Evolutionary conservation across 53 echinoderm and acorn worm genomes (phyloP).

Genomic region (Paracentrotus lividus): DNA sequence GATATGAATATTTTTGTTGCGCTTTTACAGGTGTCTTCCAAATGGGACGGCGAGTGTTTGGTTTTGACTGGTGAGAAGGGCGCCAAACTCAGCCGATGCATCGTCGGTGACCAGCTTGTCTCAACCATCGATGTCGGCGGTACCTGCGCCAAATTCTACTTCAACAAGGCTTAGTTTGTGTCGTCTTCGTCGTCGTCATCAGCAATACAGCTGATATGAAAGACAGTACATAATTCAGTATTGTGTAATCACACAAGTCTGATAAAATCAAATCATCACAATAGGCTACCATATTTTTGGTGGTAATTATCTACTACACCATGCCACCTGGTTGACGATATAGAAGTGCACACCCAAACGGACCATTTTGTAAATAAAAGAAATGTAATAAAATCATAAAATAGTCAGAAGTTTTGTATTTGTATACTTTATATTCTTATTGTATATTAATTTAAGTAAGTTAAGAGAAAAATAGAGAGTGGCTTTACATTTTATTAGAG

Average conservation of each 20-base stretch:
- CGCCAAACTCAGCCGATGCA: slow-evolving; percentile 72
- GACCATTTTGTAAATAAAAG: slow-evolving; percentile 34
- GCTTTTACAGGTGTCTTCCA: slow-evolving; percentile 46
- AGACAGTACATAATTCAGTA: slow-evolving; percentile 31
- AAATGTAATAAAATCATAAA: not conserved
- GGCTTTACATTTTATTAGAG: not conserved
- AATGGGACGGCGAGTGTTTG: slow-evolving; percentile 72
- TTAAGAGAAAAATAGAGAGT: not conserved
- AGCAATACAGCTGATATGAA: not conserved
- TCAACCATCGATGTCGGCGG: slow-evolving; percentile 83
- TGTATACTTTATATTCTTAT: not conserved
- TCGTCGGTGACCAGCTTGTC: slow-evolving; percentile 83
- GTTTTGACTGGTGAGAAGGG: slow-evolving; percentile 65
- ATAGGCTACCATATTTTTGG: not conserved
- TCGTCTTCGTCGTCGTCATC: not conserved
- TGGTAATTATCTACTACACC: not conserved
- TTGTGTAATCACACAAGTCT: not conserved
- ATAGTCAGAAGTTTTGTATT: not conserved
- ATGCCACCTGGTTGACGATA: not conserved
- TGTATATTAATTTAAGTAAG: not conserved
- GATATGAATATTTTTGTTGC: too few species aligned
- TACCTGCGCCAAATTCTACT: slow-evolving; percentile 80
- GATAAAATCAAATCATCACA: not conserved
- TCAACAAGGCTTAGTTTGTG: slow-evolving; percentile 78
- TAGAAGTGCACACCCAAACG: not conserved